These are phyloP conservation scores for Liposcelis brunnea DNA, from an alignment of 2,888 invertebrate species.

Conservation along the genomic window DNA sequence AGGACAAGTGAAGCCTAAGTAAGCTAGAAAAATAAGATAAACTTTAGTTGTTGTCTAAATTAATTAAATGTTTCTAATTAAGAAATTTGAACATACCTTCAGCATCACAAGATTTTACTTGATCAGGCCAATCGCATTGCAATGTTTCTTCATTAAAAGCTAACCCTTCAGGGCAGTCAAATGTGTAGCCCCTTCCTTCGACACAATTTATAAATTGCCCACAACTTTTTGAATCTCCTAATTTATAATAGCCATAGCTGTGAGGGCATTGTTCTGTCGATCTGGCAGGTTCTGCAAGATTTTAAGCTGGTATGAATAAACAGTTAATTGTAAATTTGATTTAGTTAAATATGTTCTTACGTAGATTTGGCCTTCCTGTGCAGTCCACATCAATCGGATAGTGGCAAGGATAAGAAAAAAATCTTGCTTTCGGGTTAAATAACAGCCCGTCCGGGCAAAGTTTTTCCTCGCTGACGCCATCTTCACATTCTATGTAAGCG, in stretches of 20 bases:
- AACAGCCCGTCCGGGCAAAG: slow-evolving; percentile 67
- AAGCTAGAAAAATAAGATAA: slow-evolving; percentile 40
- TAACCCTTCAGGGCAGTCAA: slow-evolving; percentile 69
- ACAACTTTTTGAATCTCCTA: slow-evolving; percentile 49
- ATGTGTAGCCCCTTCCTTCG: slow-evolving; percentile 49
- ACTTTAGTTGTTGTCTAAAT: not conserved
- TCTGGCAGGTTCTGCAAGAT: slow-evolving; percentile 41
- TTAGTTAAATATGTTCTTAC: too few relatives aligned
- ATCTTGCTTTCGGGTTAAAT: slow-evolving; percentile 51
- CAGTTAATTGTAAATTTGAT: not conserved
- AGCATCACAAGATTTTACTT: slow-evolving; percentile 60
- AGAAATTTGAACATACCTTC: slow-evolving; percentile 45
- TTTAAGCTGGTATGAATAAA: slow-evolving; percentile 1
- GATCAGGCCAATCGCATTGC: slow-evolving; percentile 78
- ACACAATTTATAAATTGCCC: slow-evolving; percentile 70
- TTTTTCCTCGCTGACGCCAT: slow-evolving; percentile 58
- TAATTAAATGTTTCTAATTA: not conserved
- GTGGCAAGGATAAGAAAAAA: slow-evolving; percentile 57
- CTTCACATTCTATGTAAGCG: slow-evolving; percentile 51
- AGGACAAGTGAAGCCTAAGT: slow-evolving; percentile 66
- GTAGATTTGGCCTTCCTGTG: slow-evolving; percentile 45
- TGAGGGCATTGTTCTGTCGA: slow-evolving; percentile 66
- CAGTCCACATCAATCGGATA: slow-evolving; percentile 73
- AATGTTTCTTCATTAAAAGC: slow-evolving; percentile 56
- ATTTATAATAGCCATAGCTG: slow-evolving; percentile 63